Conservation (phyloP, 2,113 vertebrate genomes). For the Heterochromis multidens region DNA sequence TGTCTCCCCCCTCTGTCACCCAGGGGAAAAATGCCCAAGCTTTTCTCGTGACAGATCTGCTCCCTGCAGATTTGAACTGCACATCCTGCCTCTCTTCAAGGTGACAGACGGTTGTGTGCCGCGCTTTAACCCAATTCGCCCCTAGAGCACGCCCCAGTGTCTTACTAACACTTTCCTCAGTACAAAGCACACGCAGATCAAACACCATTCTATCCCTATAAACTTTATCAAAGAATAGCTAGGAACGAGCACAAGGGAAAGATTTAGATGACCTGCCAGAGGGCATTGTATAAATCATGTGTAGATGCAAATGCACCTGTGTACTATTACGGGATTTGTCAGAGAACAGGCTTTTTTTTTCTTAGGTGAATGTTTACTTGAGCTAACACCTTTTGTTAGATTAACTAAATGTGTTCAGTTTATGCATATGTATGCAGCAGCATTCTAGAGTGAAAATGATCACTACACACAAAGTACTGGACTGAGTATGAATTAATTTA, state of each 20-base stretch:
- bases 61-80: conserved; percentile 50
- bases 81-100: conserved; percentile 48
- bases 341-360: background rate
- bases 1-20: background rate
- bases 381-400: background rate
- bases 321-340: background rate
- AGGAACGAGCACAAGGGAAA: background rate
- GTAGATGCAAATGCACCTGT: background rate
- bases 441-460: background rate
- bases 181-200: conserved; percentile 49
- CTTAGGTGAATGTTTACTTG: background rate
- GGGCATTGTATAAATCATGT: background rate
- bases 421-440: background rate
- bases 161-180: conserved; percentile 7
- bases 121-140: conserved; percentile 28
- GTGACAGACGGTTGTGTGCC: conserved; percentile 40
- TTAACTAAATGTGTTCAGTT: background rate
- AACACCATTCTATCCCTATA: conserved; percentile 32
- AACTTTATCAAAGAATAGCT: conserved; percentile 51
- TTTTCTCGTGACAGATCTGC: conserved; percentile 47
- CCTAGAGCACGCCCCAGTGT: conserved; percentile 28
- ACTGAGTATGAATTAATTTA: background rate
- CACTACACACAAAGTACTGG: background rate
- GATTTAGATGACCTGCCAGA: conserved; percentile 13
- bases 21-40: conserved; percentile 45